Evolutionary conservation across 1,140 invertebrate species (phyloP), one percentile per base, ranked within the genome.

Genomic region (Drosophila triauraria): DNA sequence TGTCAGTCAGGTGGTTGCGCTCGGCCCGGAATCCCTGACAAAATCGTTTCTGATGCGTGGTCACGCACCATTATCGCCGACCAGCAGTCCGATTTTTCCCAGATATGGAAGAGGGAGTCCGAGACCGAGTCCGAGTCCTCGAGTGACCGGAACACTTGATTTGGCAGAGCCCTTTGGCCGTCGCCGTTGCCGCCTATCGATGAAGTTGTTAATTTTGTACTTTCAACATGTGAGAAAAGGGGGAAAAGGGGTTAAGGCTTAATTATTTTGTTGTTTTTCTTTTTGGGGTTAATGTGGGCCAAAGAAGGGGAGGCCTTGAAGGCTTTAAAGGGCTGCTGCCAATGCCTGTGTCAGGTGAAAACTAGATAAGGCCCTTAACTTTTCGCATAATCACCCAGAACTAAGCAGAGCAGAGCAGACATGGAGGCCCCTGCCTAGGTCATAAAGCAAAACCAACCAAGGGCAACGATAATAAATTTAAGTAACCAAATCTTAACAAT

Each of bases 401-500:
- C 17, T 8, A 8, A 8, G 50, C 30, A 20, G 17, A 40, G 53
- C 53, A 56, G 53, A 40, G 53, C 53, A 56, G 53, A 56, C 53
- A 23, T 54, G 53, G 53, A 56, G 53, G 81, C 80, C 78, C 57
- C 56, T 61, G 71, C 64, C 63, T 69, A 72, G 65, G 50, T 64
- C 77, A 80, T 70, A 74, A 70, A 71, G 65, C 35, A 43, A 59
- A 71, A n/a, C 27, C n/a, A 48, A 40, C 27, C n/a, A 48, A 46
- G 32, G 53, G 78, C 50, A 67, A 64, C 78, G 70, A 77, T 79
- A 80, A 91, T 91, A 90, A 91, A 91, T 91, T 85, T 77, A 68
- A 78, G 84, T 85, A 88, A 91, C 80, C 78, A 91, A 85, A 91
- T 91, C 90, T 91, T 88, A 90, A 84, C 88, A 91, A 91, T 91